Conservation (phyloP, 2,888 invertebrate species). For the Macaria liturata region DNA sequence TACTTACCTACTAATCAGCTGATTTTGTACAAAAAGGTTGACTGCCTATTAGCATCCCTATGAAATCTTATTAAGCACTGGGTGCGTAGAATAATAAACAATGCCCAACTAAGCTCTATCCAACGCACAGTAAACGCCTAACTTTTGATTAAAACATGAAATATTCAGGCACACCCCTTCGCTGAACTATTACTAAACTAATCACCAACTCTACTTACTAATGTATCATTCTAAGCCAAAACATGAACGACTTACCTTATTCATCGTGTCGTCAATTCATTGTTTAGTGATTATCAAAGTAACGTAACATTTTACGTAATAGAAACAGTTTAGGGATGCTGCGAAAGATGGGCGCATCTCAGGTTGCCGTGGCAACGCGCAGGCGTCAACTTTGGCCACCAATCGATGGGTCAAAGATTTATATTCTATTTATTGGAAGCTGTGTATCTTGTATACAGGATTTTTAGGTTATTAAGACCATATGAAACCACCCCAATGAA, state of each 20-base stretch:
- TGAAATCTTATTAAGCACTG: no score
- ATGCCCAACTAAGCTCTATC: conserved; percentile 3
- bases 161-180: conserved; percentile 48
- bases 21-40: no score
- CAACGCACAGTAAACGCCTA: conserved; percentile 36
- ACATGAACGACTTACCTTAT: conserved; percentile 16
- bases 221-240: no score
- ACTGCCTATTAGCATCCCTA: no score
- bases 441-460: no score
- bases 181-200: conserved; percentile 10
- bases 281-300: conserved; percentile 6
- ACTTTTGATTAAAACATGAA: conserved; percentile 54
- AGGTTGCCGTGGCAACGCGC: conserved; percentile 61
- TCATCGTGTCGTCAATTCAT: conserved; percentile 17
- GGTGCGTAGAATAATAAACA: no score
- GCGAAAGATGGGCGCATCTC: conserved; percentile 53
- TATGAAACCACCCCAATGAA: no score
- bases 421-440: not conserved
- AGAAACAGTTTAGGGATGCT: conserved; percentile 62
- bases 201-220: conserved; percentile 5
- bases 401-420: conserved; percentile 26
- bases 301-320: conserved; percentile 41
- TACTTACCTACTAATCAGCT: no score
- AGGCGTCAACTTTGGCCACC: conserved; percentile 47
- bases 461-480: no score